Evolutionary conservation across 2,797 vertebrate species (phyloP), one percentile per base, ranked within the genome.

Genomic region (Chaetodon trifasciatus): DNA sequence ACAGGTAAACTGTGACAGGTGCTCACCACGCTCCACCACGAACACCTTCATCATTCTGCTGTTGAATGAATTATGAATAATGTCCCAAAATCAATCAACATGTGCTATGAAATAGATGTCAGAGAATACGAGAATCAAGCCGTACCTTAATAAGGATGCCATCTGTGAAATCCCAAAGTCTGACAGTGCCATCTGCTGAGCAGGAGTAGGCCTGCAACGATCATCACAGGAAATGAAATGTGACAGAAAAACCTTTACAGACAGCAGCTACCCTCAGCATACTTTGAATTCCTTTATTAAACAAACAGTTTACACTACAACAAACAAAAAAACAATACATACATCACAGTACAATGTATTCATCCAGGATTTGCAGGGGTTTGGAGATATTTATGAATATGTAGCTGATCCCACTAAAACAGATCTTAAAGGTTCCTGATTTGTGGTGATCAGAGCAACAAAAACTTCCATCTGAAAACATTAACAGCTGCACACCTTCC

Each of bases 111-210:
- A 57, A 32, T 3, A 32, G 28, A 32, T 32, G 28, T 32, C 4
- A 32, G 28, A 32, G 28, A 32, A 19, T 0, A 44, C 2, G 46
- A 32, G 6, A 24, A 12, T 75, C 70, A 28, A 57, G 0, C 0
- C 7, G 6, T 94, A 98, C 98, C 96, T 98, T 99, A 67, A 99
- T 99, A 13, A 97, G 96, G 91, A 99, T 97, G 24, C 97, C 97
- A 69, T 99, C 98, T 57, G 95, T 93, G 90, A 97, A 99, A 94
- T 99, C 97, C 98, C 98, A 99, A 4, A 99, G 94, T 78, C 96
- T 97, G 91, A 99, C 79, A 44, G 95, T 98, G 91, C 98, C 97
- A 95, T 99, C 98, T 74, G 91, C 70, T 76, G 98, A 99, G 64
- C 94, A 97, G 40, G 98, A 98, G 88, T 96, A 99, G 0, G 95